A percentile compares a stretch with the other conserved stretches of the same genome.
phyloP scores from a whole-genome alignment of 2,113 vertebrate species.

The Delphinapterus leucas region DNA sequence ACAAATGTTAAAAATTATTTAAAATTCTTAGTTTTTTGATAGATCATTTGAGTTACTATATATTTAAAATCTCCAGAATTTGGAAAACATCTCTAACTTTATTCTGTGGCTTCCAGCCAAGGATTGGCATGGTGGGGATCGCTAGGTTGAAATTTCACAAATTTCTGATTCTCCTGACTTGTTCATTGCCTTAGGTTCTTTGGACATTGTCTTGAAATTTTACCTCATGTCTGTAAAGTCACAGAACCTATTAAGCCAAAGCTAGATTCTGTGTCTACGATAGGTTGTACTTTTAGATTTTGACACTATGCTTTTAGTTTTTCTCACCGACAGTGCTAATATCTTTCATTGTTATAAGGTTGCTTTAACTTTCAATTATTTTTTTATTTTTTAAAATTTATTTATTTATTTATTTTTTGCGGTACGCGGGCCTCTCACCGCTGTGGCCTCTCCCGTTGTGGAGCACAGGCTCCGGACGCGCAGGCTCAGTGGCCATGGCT shows the following conservation, averaged over 20 bases:
- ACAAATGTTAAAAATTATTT: background rate
- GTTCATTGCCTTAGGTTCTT: background rate
- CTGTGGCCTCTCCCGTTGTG: too few relatives aligned
- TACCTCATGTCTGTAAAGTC: background rate
- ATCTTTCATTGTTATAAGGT: background rate
- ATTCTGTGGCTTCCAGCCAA: background rate
- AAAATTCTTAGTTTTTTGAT: background rate
- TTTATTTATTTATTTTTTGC: too few relatives aligned
- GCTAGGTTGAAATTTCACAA: background rate
- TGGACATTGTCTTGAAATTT: background rate
- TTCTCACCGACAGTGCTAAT: background rate
- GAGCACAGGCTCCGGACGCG: too few relatives aligned
- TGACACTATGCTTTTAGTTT: background rate
- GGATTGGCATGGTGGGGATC: background rate
- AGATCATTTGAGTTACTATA: background rate
- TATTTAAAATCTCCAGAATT: background rate
- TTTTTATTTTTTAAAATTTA: too few relatives aligned
- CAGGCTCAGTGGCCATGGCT: too few relatives aligned
- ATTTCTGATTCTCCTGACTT: background rate
- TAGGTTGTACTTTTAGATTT: background rate
- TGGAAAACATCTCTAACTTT: background rate
- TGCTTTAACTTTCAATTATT: background rate
- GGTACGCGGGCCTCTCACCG: too few relatives aligned
- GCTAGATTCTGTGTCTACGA: background rate
- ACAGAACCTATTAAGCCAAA: background rate